Evolutionary conservation across 2,888 invertebrate genomes (phyloP), one percentile per base, ranked within the genome.

Genomic region (Vannuccia rotundouncinata): DNA sequence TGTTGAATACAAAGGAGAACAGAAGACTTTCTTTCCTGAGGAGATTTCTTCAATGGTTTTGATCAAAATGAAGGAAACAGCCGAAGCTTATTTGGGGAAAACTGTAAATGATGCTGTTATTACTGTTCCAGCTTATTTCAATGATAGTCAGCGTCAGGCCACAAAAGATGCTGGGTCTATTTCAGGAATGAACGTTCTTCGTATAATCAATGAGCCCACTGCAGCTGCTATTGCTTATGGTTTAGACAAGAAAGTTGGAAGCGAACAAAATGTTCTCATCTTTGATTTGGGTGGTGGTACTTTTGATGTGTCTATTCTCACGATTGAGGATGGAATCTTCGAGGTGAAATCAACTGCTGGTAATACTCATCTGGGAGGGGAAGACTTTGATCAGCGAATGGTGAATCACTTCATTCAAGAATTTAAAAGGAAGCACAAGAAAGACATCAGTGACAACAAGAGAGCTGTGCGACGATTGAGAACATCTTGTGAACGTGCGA

Each of bases 1-100:
- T 78, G 86, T 88, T 0, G 84, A 92, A 82, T 95, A 93, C 90
- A 95, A 95, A 87, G 94, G 94, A 74, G 10, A 95, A 89, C 89
- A 89, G 81, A 96, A 95, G 88, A 91, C 91, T 0, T 95, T 95
- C 90, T 93, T 92, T 89, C 94, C 95, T 0, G 95, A 95, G 89
- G 95, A 95, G 90, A 92, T 95, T 83, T 93, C 93, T 85, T 94
- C 94, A 59, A 95, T 95, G 95, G 94, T 95, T 78, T 90, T 95
- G 82, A 92, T 91, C 29, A 95, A 95, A 87, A 95, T 95, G 95
- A 95, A 94, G 91, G 88, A 88, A 84, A 88, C 86, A 25, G 89
- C 89, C 30, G 89, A 90, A 82, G 89, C 89, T n/a, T 89, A 89
- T 83, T 85, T 89, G 78, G 96, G 96, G 82, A 76, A 28, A 86